Percentiles rank a stretch among this genome's conserved stretches.
Evolutionary conservation across 2,797 vertebrate genomes (phyloP).

Genomic region (Leucoraja ocellata): DNA sequence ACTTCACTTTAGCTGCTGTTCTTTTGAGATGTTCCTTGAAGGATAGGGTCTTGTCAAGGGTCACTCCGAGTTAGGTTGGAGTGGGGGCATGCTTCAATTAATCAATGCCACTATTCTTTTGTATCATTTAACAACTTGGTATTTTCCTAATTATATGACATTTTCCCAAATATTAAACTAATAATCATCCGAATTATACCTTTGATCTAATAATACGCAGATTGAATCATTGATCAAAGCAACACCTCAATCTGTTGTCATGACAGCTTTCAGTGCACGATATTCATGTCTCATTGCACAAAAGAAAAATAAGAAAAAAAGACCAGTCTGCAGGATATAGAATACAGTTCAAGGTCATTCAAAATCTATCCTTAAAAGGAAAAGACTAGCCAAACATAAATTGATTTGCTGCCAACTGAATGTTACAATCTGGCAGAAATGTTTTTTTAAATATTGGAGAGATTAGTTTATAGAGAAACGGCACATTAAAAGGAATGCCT

Average conservation of each 20-base stretch:
- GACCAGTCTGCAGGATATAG: neutral
- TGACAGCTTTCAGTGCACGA: neutral
- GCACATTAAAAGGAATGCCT: neutral
- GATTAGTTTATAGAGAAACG: neutral
- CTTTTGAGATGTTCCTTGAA: no score
- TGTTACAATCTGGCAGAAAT: neutral
- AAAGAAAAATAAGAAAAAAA: neutral
- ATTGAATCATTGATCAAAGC: neutral
- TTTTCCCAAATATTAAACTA: no score
- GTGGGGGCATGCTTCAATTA: neutral
- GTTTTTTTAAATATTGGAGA: neutral
- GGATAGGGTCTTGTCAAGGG: no score
- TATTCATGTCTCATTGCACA: neutral
- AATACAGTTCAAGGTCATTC: neutral
- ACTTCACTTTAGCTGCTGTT: no score
- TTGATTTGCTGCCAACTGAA: neutral
- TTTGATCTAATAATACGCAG: neutral
- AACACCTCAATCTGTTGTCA: neutral
- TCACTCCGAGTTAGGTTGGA: no score
- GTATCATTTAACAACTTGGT: neutral
- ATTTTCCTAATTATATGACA: neutral
- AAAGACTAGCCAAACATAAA: neutral
- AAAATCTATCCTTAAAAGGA: conserved; percentile 5
- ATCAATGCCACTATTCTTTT: neutral
- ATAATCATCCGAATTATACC: neutral